A percentile compares a stretch with the other conserved stretches of the same genome.
Conservation (phyloP, 2,113 vertebrate species). For the Bos javanicus region DNA sequence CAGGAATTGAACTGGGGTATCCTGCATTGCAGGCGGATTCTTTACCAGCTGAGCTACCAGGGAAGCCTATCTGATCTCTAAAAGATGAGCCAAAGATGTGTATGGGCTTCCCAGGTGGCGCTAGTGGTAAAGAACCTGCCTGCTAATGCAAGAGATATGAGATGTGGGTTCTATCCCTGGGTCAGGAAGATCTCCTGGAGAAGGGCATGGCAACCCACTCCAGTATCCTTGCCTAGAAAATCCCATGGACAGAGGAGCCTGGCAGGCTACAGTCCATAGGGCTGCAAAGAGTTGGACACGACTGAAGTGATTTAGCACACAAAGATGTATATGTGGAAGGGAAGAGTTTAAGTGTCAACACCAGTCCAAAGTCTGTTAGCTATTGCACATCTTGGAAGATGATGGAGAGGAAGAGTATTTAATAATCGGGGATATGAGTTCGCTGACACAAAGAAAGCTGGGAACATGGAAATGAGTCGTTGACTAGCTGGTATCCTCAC, state of each 20-base stretch:
- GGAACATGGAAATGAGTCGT: not conserved
- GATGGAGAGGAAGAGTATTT: not conserved
- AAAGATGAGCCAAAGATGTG: not conserved
- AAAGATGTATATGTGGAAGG: not conserved
- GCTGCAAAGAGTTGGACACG: not conserved
- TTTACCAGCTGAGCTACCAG: not conserved
- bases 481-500: slow-evolving; percentile 52
- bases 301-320: not conserved
- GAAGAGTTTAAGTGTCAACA: not conserved
- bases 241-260: not conserved
- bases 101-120: not conserved
- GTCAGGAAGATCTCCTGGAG: not conserved
- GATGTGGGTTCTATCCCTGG: not conserved
- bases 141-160: not conserved
- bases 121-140: not conserved
- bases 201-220: not conserved
- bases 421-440: not conserved
- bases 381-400: not conserved
- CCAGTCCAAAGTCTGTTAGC: not conserved
- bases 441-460: not conserved
- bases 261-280: not conserved
- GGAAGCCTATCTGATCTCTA: not conserved
- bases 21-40: not conserved
- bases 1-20: not conserved
- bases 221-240: not conserved